phyloP scores from a whole-genome alignment of 2,888 invertebrate species.

The Baronia brevicornis region DNA sequence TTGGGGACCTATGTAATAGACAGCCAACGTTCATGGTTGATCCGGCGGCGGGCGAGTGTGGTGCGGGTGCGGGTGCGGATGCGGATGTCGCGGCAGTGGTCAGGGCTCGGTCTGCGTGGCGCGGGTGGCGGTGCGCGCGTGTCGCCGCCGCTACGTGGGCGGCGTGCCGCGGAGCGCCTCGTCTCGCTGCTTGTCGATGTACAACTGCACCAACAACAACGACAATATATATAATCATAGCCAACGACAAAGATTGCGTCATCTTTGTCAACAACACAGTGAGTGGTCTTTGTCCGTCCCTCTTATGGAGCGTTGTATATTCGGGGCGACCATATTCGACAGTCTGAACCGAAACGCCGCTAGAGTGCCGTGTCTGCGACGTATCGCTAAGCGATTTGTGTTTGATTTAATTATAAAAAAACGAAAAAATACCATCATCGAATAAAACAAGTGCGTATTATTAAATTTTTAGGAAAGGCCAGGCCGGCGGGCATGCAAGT shows the following conservation, averaged over 20 bases:
- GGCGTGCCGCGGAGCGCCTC: conserved; percentile 31
- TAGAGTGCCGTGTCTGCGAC: no score
- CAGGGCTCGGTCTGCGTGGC: conserved; percentile 52
- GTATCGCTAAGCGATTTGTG: no score
- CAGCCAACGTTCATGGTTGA: no score
- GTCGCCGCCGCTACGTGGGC: conserved; percentile 50
- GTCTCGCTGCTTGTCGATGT: conserved; percentile 65
- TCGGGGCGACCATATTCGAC: no score
- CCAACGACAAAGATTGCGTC: no score
- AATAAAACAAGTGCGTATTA: no score
- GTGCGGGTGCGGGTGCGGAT: neutral
- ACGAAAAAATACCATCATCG: no score
- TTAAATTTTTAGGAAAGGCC: no score
- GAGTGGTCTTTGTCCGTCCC: neutral
- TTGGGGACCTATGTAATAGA: no score
- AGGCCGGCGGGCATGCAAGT: no score
- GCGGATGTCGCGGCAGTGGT: conserved; percentile 5
- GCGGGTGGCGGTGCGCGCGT: conserved; percentile 41
- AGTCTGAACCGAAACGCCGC: no score
- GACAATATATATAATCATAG: neutral
- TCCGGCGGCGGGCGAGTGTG: neutral
- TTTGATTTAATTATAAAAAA: no score
- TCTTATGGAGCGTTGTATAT: conserved; percentile 3
- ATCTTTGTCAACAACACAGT: neutral
- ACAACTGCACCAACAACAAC: conserved; percentile 39